Base-by-base conservation (phyloP, 2,113 vertebrate genomes). In the Oryctolagus cuniculus region DNA sequence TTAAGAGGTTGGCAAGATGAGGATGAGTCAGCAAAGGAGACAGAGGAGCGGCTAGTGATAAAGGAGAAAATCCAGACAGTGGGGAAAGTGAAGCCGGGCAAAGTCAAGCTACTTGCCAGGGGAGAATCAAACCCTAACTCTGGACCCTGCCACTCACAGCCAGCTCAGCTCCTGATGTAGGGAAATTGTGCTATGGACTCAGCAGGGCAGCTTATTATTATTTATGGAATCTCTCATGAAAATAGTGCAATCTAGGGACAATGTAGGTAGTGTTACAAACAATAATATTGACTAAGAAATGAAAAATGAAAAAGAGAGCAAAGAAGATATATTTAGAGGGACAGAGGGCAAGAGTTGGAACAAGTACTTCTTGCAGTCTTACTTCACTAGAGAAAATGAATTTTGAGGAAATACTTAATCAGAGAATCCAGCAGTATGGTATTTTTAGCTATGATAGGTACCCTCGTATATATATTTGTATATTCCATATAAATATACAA, bases 11-110 rank as follows among this genome's bases (percentile, higher is more conserved):
- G 63, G 10, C 69, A 38, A 95, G 10, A 85, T 64, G 70, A 89
- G 75, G 49, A 81, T 87, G 83, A 96, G 72, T 94, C 75, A 78
- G 77, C 83, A 94, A 87, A 79, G 83, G 21, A 94, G 44, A 89
- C 31, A 27, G 22, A 72, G 79, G 2, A 73, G 31, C 12, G 49
- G 53, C 67, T 75, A 66, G 75, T 73, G 61, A 91, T 49, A 85
- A 90, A 51, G 34, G 24, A 86, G 34, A 61, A 63, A 55, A 49
- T 87, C 4, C 63, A 94, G 53, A 90, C 3, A 79, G 69, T 1
- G 44, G 89, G 44, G 25, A 72, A 67, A 86, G 1, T 51, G 70
- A 87, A 81, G 74, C 27, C 58, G 3, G 34, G 67, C 69, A 25
- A 51, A 21, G 5, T 24, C 21, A 31, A 73, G 2, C 27, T 83